Base-by-base conservation (phyloP, 2,888 invertebrate genomes). In the Cantharis nigra region DNA sequence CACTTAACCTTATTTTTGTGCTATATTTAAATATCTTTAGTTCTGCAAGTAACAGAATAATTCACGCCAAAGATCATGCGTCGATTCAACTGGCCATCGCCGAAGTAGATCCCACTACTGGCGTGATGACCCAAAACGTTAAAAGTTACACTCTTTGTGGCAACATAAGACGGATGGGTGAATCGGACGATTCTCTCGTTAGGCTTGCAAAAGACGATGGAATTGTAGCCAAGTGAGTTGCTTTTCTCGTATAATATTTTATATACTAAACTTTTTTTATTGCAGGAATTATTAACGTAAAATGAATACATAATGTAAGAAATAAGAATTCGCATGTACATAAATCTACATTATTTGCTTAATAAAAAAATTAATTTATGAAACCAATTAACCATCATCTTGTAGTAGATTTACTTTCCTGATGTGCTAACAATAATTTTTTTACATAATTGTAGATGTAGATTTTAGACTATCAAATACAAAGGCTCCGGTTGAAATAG, bases 121-220 rank as follows among this genome's bases (percentile, higher is more conserved):
- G 99, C 63, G 93, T 97, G 81, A 97, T 98, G 91, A 94, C 95
- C 0, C 97, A 96, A 81, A 91, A 93, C 71, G 90, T 93, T 84
- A 98, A 97, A 90, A 97, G 96, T 89, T 99, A 98, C 87, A 98
- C 98, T 69, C 94, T 99, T 85, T 99, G 98, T 89, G 99, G 99
- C 79, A 95, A 96, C 82, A 98, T 99, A 89, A 92, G 99, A 83
- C 92, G 98, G 85, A 99, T 99, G 99, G 97, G 97, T 72, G 98
- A 99, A 91, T 97, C 98, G 9, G 99, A 99, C 87, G 98, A 99
- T 90, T 98, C 98, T 89, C 94, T 99, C 82, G 96, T 95, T 80
- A 91, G 98, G 86, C 92, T 99, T 86, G 96, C 97, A 77, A 98
- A 98, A 91, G 96, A 96, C 86, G 98, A 98, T 89, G 96, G 95